Evolutionary conservation across 1,140 invertebrate species (phyloP).

Genomic region (Trachelipus rathkii): DNA sequence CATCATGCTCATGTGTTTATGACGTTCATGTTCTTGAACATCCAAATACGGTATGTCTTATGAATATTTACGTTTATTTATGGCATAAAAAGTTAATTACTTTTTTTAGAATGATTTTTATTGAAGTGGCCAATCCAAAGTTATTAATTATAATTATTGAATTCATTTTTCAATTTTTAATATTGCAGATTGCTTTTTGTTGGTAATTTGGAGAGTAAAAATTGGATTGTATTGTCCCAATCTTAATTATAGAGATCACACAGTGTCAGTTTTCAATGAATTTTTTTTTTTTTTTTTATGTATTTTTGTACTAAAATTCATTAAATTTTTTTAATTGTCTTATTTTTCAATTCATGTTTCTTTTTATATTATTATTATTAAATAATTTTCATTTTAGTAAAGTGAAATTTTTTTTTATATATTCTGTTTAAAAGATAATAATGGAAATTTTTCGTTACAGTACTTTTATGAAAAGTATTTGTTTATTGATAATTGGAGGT

Average conservation of each 20-base stretch:
- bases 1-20: background rate
- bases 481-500: no score
- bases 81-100: no score
- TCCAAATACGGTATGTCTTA: background rate
- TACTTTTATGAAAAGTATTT: no score
- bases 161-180: background rate
- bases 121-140: no score
- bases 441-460: no score
- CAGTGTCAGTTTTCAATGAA: background rate
- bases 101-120: no score
- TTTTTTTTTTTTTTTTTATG: no score
- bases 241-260: slow-evolving; percentile 2
- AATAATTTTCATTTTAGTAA: background rate
- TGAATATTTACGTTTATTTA: no score
- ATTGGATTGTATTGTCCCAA: background rate
- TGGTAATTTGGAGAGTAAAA: background rate
- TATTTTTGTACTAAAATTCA: background rate
- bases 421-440: no score
- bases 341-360: background rate
- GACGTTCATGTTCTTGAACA: background rate
- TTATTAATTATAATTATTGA: background rate
- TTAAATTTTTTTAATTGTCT: background rate
- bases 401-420: background rate
- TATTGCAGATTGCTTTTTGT: slow-evolving; percentile 1
- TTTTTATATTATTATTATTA: background rate